Base-by-base conservation (phyloP, 2,797 vertebrate genomes). In the Linurgus olivaceus region DNA sequence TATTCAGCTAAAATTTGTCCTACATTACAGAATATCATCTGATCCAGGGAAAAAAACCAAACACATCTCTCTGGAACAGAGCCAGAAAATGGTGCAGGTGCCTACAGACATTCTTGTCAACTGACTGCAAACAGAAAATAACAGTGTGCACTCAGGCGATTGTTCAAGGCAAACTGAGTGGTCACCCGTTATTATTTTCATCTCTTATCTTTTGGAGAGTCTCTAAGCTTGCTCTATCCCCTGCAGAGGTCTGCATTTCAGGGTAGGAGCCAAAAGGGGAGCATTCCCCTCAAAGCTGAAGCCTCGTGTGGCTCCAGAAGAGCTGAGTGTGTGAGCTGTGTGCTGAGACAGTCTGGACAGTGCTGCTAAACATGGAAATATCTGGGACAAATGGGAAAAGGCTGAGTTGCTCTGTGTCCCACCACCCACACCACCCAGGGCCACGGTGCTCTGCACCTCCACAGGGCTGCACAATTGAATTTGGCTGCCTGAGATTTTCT, bases 141-240 rank as follows among this genome's bases (percentile, higher is more conserved):
- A 51, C 88, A 94, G 42, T 28, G 47, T 61, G 11, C 37, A 87
- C 47, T 94, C 81, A 24, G 58, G 35, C 45, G 63, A 50, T 17
- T 62, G 89, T 71, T 54, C 35, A 66, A 48, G 44, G 85, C 70
- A 96, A 96, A 78, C 61, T 24, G 67, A 93, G 24, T 72, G 94
- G 65, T 90, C 63, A 68, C 23, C 82, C 63, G 45, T 75, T 29
- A 96, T 91, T 96, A 76, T 96, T 95, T 96, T 91, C 67, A 88
- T 50, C 85, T 78, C 33, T 61, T 73, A 59, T 91, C 48, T 86
- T 94, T 88, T 45, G 86, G 33, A 84, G 54, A 81, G 8, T 45
- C 10, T 94, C 75, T 84, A 83, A 96, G 86, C 58, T 68, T 89
- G 17, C 44, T 94, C 42, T 90, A 20, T 86, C 88, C 63, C 42